Conservation (phyloP, 2,797 vertebrate species). For the Spea hammondii region DNA sequence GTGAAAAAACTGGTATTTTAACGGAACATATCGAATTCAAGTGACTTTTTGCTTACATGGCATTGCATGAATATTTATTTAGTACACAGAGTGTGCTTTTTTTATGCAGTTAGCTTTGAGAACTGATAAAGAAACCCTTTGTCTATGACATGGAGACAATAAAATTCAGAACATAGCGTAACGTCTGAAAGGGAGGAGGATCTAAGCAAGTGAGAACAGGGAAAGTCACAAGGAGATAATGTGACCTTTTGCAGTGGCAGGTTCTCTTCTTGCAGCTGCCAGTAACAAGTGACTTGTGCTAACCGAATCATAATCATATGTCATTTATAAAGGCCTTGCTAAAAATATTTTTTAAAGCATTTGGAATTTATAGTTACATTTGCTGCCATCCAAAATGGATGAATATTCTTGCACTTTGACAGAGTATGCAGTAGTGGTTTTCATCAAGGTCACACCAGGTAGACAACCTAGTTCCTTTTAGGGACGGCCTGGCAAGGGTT, state of each 20-base stretch:
- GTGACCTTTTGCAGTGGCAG: constrained; percentile 4
- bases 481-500: too few species aligned
- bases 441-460: too few species aligned
- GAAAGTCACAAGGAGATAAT: constrained; percentile 22
- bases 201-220: not conserved
- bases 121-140: not conserved
- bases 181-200: not conserved
- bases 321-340: not conserved
- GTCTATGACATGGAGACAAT: constrained; percentile 1
- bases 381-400: not conserved
- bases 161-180: not conserved
- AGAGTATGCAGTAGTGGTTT: too few species aligned
- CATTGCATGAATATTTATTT: not conserved
- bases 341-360: not conserved
- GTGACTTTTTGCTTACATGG: not conserved
- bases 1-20: too few species aligned
- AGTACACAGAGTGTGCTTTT: not conserved
- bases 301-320: constrained; percentile 14
- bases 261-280: constrained; percentile 20
- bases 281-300: constrained; percentile 11
- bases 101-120: not conserved
- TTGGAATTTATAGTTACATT: not conserved
- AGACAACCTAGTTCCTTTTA: too few species aligned
- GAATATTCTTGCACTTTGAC: too few species aligned
- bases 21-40: too few species aligned